Conservation (phyloP, 1,140 invertebrate genomes). For the Diuraphis noxia region DNA sequence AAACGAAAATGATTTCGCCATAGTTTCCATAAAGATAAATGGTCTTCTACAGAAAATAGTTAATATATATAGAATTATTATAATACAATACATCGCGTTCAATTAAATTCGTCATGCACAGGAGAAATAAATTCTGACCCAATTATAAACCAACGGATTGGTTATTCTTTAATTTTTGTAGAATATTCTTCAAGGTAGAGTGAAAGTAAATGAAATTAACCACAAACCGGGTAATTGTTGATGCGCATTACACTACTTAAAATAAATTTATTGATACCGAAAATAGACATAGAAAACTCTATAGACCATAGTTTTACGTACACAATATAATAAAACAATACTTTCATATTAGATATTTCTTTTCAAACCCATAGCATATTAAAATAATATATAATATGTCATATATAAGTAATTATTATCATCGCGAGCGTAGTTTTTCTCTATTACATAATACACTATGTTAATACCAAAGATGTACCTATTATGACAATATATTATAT, state of each 20-base stretch:
- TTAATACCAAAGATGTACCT: background rate
- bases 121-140: background rate
- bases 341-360: background rate
- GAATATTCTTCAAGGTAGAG: background rate
- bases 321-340: conserved; percentile 8
- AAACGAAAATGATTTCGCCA: background rate
- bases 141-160: background rate
- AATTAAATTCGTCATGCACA: conserved; percentile 20
- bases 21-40: background rate
- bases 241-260: background rate
- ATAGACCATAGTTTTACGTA: background rate
- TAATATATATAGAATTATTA: background rate
- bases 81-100: background rate
- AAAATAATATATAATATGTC: background rate
- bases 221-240: background rate
- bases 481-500: background rate
- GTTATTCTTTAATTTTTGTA: conserved; percentile 24
- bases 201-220: conserved; percentile 23
- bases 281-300: background rate
- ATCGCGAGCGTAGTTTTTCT: background rate
- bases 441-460: background rate
- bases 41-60: background rate
- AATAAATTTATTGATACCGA: background rate
- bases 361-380: background rate
- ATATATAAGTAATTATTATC: background rate